Conservation (phyloP, 2,888 invertebrate genomes). For the Ophion costatus region DNA sequence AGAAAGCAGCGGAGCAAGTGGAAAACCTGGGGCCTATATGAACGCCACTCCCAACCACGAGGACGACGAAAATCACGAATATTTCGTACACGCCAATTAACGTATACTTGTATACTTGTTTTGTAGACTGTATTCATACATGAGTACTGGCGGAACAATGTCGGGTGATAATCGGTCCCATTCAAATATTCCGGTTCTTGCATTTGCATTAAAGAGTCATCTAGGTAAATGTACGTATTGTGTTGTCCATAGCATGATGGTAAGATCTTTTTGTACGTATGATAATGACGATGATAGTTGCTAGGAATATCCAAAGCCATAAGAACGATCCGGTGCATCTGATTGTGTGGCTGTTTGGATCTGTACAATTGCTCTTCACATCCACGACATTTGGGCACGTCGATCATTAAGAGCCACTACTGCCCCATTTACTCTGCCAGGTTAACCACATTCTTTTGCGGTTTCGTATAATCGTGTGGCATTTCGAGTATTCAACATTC, state of each 20-base stretch:
- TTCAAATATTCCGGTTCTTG: not conserved
- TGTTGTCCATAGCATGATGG: not conserved
- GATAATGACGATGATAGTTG: not conserved
- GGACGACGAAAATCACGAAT: conserved; percentile 52
- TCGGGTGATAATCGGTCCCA: conserved; percentile 10
- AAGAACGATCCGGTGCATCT: not conserved
- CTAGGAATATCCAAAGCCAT: not conserved
- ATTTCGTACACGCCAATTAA: conserved; percentile 53
- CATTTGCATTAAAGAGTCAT: not conserved
- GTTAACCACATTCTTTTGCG: conserved; percentile 26
- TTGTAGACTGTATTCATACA: not conserved
- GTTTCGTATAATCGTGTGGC: conserved; percentile 1
- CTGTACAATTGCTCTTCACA: conserved; percentile 30
- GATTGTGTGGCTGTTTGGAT: conserved; percentile 16
- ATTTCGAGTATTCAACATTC: not conserved
- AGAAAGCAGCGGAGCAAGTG: conserved; percentile 9
- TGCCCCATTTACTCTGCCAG: conserved; percentile 4
- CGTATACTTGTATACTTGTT: conserved; percentile 34
- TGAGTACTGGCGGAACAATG: not conserved
- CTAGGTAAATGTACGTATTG: not conserved
- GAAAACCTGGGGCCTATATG: conserved; percentile 52
- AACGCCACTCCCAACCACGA: conserved; percentile 35
- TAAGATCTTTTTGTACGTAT: not conserved
- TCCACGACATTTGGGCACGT: conserved; percentile 18
- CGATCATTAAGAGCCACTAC: conserved; percentile 49